These are phyloP conservation scores for Pedetes capensis DNA, from an alignment of 2,113 vertebrate genomes.

Conservation along the genomic window DNA sequence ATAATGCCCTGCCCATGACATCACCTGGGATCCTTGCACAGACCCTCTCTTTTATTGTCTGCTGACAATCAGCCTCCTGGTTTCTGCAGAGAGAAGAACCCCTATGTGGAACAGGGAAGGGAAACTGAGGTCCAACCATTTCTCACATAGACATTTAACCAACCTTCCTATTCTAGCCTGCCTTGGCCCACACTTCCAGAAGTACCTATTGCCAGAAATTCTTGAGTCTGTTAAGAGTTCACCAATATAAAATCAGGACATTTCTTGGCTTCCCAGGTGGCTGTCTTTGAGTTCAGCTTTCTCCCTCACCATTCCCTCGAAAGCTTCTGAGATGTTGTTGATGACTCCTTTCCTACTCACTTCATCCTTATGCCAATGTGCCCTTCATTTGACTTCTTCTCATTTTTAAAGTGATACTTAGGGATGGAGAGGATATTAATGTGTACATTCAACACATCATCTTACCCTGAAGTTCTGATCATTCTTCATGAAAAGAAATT, in stretches of 20 bases:
- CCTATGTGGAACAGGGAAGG: neutral
- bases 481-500: neutral
- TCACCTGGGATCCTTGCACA: neutral
- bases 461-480: neutral
- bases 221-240: neutral
- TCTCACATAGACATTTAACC: neutral
- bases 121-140: neutral
- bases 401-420: constrained; percentile 8
- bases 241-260: neutral
- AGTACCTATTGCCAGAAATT: neutral
- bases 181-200: neutral
- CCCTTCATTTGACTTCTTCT: neutral
- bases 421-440: neutral
- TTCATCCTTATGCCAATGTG: neutral
- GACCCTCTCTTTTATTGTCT: neutral
- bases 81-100: neutral
- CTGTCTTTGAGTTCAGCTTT: neutral
- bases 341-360: neutral
- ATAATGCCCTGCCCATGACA: neutral
- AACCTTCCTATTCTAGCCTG: neutral
- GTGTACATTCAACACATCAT: neutral
- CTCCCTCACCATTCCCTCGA: neutral
- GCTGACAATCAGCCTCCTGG: neutral
- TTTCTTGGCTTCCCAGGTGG: neutral
- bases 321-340: neutral